phyloP scores from a whole-genome alignment of 2,113 vertebrate genomes.

The Corydoras sp. region DNA sequence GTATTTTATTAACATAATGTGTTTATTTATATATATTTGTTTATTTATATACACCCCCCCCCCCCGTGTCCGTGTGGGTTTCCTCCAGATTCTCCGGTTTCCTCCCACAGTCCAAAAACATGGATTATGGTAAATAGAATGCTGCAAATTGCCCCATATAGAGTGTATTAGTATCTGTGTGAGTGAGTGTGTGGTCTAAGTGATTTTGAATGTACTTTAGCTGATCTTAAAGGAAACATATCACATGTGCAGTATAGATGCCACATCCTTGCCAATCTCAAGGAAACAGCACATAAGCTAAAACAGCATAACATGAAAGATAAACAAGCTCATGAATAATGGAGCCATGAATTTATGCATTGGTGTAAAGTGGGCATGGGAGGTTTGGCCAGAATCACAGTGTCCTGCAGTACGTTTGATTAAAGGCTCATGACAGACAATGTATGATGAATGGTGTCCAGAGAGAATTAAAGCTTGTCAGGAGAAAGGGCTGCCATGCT shows the following conservation, averaged over 20 bases:
- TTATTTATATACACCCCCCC: too few relatives aligned
- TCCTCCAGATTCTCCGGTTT: too few relatives aligned
- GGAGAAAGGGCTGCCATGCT: constrained; percentile 32
- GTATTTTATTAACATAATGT: too few relatives aligned
- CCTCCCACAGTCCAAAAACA: too few relatives aligned
- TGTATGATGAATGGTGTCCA: constrained; percentile 44
- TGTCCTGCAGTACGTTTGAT: constrained; percentile 44
- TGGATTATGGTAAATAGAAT: too few relatives aligned
- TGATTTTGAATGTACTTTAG: too few relatives aligned
- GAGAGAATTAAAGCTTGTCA: constrained; percentile 48
- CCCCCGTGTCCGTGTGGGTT: too few relatives aligned
- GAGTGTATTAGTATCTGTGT: too few relatives aligned
- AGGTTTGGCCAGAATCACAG: constrained; percentile 36
- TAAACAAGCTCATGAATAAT: constrained; percentile 46
- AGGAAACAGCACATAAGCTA: constrained; percentile 22
- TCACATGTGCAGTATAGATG: constrained; percentile 22
- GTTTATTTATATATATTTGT: too few relatives aligned
- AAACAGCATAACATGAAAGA: constrained; percentile 38
- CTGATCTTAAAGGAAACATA: too few relatives aligned
- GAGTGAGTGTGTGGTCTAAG: too few relatives aligned
- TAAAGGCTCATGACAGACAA: constrained; percentile 43
- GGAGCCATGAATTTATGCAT: constrained; percentile 38
- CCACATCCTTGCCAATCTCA: constrained; percentile 31
- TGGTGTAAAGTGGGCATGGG: constrained; percentile 28
- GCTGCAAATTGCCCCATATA: too few relatives aligned